Evolutionary conservation across 30 jellyfish, hydroid and myxozoan species (phyloP).

Genomic region (Cassiopea andromeda): DNA sequence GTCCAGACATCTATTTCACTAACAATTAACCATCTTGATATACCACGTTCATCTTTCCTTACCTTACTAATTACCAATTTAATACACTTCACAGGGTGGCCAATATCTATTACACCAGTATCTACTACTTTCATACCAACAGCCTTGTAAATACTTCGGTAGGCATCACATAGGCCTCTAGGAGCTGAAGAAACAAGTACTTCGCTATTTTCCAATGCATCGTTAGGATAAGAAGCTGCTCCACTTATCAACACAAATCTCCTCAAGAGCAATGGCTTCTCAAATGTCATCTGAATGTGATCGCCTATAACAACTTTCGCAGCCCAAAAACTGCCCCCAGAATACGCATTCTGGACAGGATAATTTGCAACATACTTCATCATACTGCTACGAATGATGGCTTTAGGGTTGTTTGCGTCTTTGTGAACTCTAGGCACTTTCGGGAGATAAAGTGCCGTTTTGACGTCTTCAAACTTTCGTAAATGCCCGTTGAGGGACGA

Average conservation of each 20-base stretch:
- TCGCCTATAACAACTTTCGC: conserved; percentile 71
- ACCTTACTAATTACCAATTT: conserved; percentile 53
- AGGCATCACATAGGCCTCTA: conserved; percentile 37
- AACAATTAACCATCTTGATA: conserved; percentile 82
- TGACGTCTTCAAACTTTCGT: conserved; percentile 85
- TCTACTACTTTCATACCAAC: conserved; percentile 45
- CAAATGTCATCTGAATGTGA: conserved; percentile 54
- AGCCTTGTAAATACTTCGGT: conserved; percentile 11
- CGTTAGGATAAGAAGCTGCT: conserved; percentile 70
- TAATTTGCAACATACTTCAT: conserved; percentile 66
- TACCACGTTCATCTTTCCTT: conserved; percentile 64
- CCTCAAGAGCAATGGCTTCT: conserved; percentile 30
- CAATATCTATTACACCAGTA: conserved; percentile 7
- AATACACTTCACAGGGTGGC: conserved; percentile 79
- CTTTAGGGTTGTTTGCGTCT: conserved; percentile 77
- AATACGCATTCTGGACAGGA: conserved; percentile 60
- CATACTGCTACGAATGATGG: conserved; percentile 66
- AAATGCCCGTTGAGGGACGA: conserved; percentile 95
- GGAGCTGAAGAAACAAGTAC: conserved; percentile 61
- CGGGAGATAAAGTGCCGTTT: conserved; percentile 11
- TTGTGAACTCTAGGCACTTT: background rate
- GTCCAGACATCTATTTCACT: conserved; percentile 81
- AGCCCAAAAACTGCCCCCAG: conserved; percentile 89
- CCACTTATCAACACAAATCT: conserved; percentile 83
- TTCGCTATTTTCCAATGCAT: conserved; percentile 72